Evolutionary conservation across 2,113 vertebrate genomes (phyloP), one percentile per base, ranked within the genome.

Genomic region (Dicrurus megarhynchus): DNA sequence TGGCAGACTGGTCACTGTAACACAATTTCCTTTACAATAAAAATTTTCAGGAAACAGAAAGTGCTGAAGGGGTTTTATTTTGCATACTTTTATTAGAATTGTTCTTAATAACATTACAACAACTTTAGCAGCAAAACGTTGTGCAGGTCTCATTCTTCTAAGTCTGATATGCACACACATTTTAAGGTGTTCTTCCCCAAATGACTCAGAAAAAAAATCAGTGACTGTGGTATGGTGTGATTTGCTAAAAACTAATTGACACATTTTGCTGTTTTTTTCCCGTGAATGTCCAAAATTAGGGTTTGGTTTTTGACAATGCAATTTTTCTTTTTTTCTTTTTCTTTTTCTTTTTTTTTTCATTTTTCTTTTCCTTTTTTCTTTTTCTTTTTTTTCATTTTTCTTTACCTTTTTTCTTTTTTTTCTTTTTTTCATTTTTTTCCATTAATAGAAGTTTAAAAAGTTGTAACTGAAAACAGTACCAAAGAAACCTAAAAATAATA

Each of bases 201-300:
- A 82, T 3, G 1, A 9, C 15, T 73, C 60, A 13, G 13, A 4
- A 55, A 69, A 46, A 56, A 49, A 14, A 18, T 32, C 19, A n/a
- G 3, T 47, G 3, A 27, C 6, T 1, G 1, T 46, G 4, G 9
- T 59, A 26, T 2, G 28, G 3, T 53, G 9, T 2, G 1, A 57
- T 64, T 75, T 71, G 15, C 23, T 39, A 47, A 82, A 39, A 68
- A 3, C 1, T 21, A 35, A 32, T 67, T 41, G 10, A 17, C 50
- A 27, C 0, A 22, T 49, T 67, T 74, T 44, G 3, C 4, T 68
- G 3, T 0, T 14, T 63, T 56, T 70, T 13, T 3, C 20, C 6
- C 3, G 6, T 33, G 15, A 75, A 42, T 64, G 10, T 30, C 13
- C 7, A 82, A 70, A 70, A 42, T 42, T 10, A 63, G 3, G 1